phyloP scores from a whole-genome alignment of 1,140 invertebrate species.

The Drosophila jambulina region DNA sequence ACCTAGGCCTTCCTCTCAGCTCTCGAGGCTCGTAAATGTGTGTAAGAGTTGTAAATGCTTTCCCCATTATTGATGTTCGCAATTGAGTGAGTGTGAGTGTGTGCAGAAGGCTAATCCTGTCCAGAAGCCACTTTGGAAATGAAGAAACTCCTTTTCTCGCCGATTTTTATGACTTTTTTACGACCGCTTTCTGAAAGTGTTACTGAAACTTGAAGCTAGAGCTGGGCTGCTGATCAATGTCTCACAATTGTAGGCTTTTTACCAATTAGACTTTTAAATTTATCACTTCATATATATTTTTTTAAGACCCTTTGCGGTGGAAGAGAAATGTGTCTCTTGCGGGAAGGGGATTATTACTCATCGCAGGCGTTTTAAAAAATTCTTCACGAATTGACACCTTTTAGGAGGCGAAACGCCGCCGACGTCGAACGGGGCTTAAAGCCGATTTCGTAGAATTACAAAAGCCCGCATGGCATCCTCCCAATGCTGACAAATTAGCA shows the following conservation, averaged over 20 bases:
- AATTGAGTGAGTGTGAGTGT: slow-evolving; percentile 6
- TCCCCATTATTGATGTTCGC: slow-evolving; percentile 21
- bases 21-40: slow-evolving; percentile 47
- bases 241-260: slow-evolving; percentile 61
- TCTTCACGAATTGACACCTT: slow-evolving; percentile 80
- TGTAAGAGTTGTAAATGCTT: slow-evolving; percentile 50
- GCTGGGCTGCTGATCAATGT: slow-evolving; percentile 59
- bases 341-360: slow-evolving; percentile 65
- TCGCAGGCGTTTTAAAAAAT: slow-evolving; percentile 76
- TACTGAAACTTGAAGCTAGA: not conserved
- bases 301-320: slow-evolving; percentile 41
- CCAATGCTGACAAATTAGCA: slow-evolving; percentile 72
- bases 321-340: slow-evolving; percentile 33
- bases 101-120: slow-evolving; percentile 42
- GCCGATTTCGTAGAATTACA: slow-evolving; percentile 80
- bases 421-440: slow-evolving; percentile 51
- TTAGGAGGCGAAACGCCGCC: slow-evolving; percentile 22
- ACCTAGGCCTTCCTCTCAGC: not conserved
- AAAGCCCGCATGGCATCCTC: slow-evolving; percentile 33
- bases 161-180: slow-evolving; percentile 58
- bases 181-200: slow-evolving; percentile 27
- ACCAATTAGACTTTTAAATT: slow-evolving; percentile 72
- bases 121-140: slow-evolving; percentile 60
- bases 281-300: slow-evolving; percentile 49
- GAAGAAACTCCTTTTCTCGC: slow-evolving; percentile 38